Evolutionary conservation across 2,797 vertebrate genomes (phyloP).

Genomic region (Tolypeutes matacus): DNA sequence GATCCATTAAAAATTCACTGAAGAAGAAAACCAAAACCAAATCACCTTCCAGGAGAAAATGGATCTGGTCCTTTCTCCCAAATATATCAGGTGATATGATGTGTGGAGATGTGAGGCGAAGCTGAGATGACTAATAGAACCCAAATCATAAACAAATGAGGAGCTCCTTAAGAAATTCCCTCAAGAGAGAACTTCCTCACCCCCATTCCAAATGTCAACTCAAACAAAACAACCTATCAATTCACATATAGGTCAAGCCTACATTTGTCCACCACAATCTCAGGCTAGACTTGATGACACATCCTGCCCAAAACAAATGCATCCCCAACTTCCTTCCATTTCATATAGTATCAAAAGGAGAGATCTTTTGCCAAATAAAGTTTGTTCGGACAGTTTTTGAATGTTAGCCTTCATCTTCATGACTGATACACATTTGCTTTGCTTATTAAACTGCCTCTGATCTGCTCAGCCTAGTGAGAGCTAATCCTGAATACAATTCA

Average conservation of each 20-base stretch:
- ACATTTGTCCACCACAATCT: background rate
- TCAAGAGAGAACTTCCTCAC: background rate
- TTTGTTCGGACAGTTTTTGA: background rate
- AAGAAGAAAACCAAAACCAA: conserved; percentile 6
- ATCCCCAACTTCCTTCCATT: background rate
- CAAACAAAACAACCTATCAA: too few relatives aligned
- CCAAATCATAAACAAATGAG: background rate
- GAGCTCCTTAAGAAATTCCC: background rate
- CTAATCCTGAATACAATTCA: background rate
- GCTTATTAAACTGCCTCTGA: background rate
- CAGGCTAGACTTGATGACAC: background rate
- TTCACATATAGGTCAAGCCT: background rate
- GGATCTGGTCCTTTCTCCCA: background rate
- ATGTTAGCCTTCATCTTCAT: background rate
- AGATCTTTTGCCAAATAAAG: background rate
- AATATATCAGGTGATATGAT: background rate
- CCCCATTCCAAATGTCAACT: background rate
- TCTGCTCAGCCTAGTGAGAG: background rate
- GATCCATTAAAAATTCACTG: background rate
- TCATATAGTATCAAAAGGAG: background rate
- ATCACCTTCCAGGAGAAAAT: background rate
- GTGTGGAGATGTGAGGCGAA: background rate
- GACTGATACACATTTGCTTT: background rate
- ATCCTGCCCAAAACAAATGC: background rate
- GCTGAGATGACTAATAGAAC: background rate